Base-by-base conservation (phyloP, 1,140 invertebrate genomes). In the Harpegnathos saltator region DNA sequence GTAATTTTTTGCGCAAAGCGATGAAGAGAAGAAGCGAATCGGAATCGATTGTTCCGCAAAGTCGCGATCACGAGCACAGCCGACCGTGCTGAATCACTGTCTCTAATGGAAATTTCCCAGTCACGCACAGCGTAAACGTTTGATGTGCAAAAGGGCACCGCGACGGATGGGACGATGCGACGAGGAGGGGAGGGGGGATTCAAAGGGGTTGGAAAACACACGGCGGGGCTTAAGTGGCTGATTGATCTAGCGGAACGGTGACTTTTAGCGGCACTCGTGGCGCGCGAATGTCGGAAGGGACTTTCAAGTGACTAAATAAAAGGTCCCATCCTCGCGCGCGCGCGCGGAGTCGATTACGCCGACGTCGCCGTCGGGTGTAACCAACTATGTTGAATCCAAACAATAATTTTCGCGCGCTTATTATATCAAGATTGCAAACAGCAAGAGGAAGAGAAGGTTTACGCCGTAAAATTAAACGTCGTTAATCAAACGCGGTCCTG, bases 201-300 rank as follows among this genome's bases (percentile, higher is more conserved):
- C 65, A 80, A 80, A 80, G 75, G 52, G 33, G 9, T 48, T 69
- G 54, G 38, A 44, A 71, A 80, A 59, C n/a, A n/a, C n/a, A n/a
- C 75, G 22, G 52, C 22, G 22, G 33, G 24, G 14, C n/a, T 59
- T 80, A 58, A 80, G 38, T 68, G 75, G 33, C 75, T 80, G 75
- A 69, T 48, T 71, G 54, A 80, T 78, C 29, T 44, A 17, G 11
- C 11, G 59, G 63, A 63, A 75, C 62, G 11, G 50, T 68, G 63
- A 78, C 65, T 78, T 56, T 78, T 44, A 69, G 33, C n/a, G n/a
- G n/a, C 22, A 7, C n/a, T 58, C 50, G 11, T 44, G 29, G 38
- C 11, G 48, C 19, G 26, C 59, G 26, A 33, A 44, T 78, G 50
- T 78, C 22, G 24, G 50, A 56, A 68, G 19, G n/a, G 29, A 78